Percentiles rank a stretch among this genome's conserved stretches.
These are phyloP conservation scores for Cisticola juncidis DNA, from an alignment of 2,113 vertebrate genomes.

Conservation along the genomic window DNA sequence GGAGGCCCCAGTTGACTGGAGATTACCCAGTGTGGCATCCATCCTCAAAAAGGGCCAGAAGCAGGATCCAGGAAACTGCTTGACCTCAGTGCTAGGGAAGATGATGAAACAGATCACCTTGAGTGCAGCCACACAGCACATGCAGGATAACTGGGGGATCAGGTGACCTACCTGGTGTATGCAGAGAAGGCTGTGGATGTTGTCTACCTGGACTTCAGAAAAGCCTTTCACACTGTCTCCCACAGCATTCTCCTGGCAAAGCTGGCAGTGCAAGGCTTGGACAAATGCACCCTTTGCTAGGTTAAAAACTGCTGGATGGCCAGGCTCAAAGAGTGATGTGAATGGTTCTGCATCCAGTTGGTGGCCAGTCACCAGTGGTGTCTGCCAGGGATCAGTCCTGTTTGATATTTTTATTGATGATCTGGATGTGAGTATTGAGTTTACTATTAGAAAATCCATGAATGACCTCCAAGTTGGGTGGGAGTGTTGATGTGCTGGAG, in stretches of 20 bases:
- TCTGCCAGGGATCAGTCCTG: background rate
- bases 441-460: background rate
- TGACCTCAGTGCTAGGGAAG: background rate
- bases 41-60: background rate
- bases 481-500: background rate
- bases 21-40: no score
- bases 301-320: background rate
- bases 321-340: fast-evolving
- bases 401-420: background rate
- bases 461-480: background rate
- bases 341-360: fast-evolving
- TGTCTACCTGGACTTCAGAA: background rate
- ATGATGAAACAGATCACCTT: background rate
- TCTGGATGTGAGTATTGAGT: background rate
- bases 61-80: background rate
- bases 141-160: background rate
- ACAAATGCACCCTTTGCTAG: background rate
- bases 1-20: background rate
- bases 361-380: fast-evolving
- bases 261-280: fast-evolving
- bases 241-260: background rate
- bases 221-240: background rate
- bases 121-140: background rate
- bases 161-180: background rate
- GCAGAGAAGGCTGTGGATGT: background rate